These are phyloP conservation scores for Spilogale gracilis DNA, from an alignment of 2,113 vertebrate genomes.

Conservation along the genomic window DNA sequence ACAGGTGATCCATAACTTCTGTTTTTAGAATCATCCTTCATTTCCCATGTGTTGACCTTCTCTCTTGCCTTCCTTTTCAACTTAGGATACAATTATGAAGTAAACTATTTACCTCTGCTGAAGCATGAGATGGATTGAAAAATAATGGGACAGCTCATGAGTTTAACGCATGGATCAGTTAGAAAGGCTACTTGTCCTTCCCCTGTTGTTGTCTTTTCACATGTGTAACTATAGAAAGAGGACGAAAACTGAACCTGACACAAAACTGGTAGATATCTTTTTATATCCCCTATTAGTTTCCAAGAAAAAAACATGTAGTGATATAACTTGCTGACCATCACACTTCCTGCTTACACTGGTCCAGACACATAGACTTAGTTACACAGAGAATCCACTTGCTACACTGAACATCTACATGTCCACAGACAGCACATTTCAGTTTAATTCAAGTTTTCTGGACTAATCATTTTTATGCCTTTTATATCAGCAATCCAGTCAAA, in stretches of 20 bases:
- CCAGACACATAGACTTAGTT: not conserved
- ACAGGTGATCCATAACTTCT: not conserved
- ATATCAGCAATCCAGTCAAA: not conserved
- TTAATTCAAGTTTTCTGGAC: conserved; percentile 2
- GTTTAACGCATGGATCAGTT: not conserved
- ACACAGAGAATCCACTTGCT: not conserved
- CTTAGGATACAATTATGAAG: not conserved
- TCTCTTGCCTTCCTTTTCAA: not conserved
- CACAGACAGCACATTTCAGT: not conserved
- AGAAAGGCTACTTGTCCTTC: not conserved
- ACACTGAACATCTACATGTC: not conserved
- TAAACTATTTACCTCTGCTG: not conserved
- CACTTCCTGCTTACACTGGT: not conserved
- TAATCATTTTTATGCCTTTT: not conserved
- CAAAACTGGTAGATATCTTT: not conserved
- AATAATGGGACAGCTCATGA: not conserved
- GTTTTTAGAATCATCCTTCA: not conserved
- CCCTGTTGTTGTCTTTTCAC: not conserved
- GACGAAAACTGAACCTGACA: not conserved
- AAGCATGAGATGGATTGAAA: not conserved
- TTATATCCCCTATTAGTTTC: not conserved
- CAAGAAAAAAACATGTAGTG: not conserved
- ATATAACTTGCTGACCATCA: not conserved
- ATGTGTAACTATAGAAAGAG: not conserved
- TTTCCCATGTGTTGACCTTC: not conserved